Base-by-base conservation (phyloP, 2,888 invertebrate genomes). In the Parapristionchus giblindavisi region DNA sequence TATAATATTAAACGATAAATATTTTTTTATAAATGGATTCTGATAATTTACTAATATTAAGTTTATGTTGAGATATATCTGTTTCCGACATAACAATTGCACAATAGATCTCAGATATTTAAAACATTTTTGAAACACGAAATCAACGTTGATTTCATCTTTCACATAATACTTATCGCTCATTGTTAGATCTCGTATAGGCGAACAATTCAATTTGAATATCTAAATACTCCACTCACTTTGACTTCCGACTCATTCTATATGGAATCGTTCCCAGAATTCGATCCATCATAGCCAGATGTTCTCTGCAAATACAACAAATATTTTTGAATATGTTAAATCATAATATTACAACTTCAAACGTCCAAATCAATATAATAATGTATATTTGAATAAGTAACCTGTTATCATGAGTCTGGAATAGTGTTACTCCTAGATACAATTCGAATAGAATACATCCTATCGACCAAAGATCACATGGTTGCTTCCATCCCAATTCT, bases 381-480 rank as follows among this genome's bases (percentile, higher is more conserved):
- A 8, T 1, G 0, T 29, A 56, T 17, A 29, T 1, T 4, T 24
- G 6, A 5, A 2, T 21, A 1, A 3, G 17, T n/a, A 11, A 61
- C 60, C 96, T 92, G 91, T 99, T 99, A 91, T 99, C 98, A 90
- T 99, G 99, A 54, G 99, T 99, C 92, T 99, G 34, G 38, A 75
- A 70, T 14, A 54, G 58, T 78, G 97, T 98, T 88, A 95, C 94
- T 85, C 98, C 97, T 88, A 96, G 92, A 91, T 98, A 97, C 87
- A 99, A 91, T 91, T 99, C 99, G 90, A 99, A 99, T 90, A 99
- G 92, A 86, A 99, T 99, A 90, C 99, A 99, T 27, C 99, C 99
- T 89, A 99, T 94, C 66, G 97, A 97, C 99, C 99, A 99, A 77
- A 99, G 96, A 91, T 99, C 99, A 90, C 99, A 99, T n/a, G 98